Evolutionary conservation across 2,888 invertebrate genomes (phyloP).

Genomic region (Sarcophaga subvicina): DNA sequence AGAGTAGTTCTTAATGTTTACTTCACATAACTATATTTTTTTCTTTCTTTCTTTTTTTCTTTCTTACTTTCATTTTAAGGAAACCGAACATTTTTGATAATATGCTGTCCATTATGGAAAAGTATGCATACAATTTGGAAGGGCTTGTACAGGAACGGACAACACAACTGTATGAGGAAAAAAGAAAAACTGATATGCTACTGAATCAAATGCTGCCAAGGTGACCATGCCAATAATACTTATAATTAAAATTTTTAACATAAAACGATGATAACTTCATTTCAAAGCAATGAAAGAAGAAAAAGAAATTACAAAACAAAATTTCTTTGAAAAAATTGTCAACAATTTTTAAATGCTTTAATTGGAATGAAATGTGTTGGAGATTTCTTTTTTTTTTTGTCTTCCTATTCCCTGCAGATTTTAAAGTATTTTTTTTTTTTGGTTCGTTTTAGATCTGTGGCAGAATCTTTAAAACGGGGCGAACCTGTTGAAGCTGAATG

Average conservation of each 20-base stretch:
- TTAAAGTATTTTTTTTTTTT: background rate
- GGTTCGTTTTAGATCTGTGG: slow-evolving; percentile 85
- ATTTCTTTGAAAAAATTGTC: too few species aligned
- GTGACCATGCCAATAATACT: slow-evolving; percentile 80
- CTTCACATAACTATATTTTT: background rate
- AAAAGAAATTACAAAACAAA: background rate
- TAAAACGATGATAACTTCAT: too few species aligned
- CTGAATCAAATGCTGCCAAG: slow-evolving; percentile 93
- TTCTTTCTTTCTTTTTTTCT: background rate
- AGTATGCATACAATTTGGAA: slow-evolving; percentile 93
- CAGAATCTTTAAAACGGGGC: slow-evolving; percentile 90
- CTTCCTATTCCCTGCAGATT: background rate
- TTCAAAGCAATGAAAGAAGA: background rate
- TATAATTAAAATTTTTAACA: too few species aligned
- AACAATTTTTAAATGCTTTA: too few species aligned
- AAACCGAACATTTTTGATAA: slow-evolving; percentile 94
- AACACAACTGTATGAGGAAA: slow-evolving; percentile 90
- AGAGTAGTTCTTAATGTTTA: background rate
- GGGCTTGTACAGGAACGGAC: slow-evolving; percentile 92
- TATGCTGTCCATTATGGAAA: slow-evolving; percentile 95
- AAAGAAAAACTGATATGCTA: slow-evolving; percentile 91
- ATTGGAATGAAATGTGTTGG: too few species aligned
- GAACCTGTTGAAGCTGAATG: slow-evolving; percentile 91
- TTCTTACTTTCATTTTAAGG: slow-evolving; percentile 79
- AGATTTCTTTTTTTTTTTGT: background rate